phyloP scores from a whole-genome alignment of 2,113 vertebrate genomes.

The Heptranchias perlo region DNA sequence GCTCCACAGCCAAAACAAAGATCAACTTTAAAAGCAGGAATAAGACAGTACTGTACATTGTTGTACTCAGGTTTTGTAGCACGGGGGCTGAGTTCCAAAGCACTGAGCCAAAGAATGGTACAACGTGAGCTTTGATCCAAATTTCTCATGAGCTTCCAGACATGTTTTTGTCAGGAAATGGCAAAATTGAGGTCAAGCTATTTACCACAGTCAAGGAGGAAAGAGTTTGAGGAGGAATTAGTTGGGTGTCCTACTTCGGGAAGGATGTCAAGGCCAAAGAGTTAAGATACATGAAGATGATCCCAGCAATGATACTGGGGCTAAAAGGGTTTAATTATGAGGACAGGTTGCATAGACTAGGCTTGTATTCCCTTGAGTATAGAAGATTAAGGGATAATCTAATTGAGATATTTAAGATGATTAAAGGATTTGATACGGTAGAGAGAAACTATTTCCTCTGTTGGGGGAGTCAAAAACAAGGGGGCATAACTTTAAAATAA shows the following conservation, averaged over 20 bases:
- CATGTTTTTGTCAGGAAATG: neutral
- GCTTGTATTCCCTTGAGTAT: neutral
- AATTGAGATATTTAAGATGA: neutral
- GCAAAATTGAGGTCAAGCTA: neutral
- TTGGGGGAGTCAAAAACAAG: neutral
- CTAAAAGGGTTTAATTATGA: neutral
- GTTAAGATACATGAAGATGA: neutral
- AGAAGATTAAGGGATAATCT: neutral
- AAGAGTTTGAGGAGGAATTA: too few species aligned
- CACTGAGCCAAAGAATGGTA: neutral
- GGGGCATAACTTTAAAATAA: neutral
- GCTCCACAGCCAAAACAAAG: neutral
- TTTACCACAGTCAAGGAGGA: neutral
- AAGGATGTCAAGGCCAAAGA: neutral
- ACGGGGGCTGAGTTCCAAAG: neutral
- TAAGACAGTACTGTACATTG: too few species aligned
- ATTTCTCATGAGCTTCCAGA: neutral
- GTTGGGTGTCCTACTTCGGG: neutral
- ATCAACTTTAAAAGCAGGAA: neutral
- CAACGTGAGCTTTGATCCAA: neutral
- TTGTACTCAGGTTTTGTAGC: neutral
- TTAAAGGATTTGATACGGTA: neutral
- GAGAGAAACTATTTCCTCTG: neutral
- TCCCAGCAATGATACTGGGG: neutral
- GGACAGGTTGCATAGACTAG: neutral